Evolutionary conservation across 2,888 invertebrate species (phyloP), one percentile per base, ranked within the genome.

Genomic region (Acheta domesticus): DNA sequence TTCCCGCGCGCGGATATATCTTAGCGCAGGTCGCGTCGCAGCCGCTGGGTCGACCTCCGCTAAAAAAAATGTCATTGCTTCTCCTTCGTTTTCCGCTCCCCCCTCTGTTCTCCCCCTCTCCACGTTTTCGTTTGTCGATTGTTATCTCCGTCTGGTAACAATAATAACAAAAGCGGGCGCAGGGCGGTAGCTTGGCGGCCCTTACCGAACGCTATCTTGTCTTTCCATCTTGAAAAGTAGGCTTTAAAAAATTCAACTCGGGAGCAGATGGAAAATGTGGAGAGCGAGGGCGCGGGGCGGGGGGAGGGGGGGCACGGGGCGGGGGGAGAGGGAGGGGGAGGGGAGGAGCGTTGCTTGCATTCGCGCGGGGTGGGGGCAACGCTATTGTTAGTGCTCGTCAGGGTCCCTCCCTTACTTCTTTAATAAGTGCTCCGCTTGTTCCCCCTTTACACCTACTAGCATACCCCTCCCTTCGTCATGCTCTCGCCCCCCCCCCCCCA

Each of bases 231-330:
- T 76, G 74, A 78, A 79, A 80, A 77, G 78, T 76, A 80, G 77
- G 80, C 77, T 80, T 80, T 80, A 78, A 80, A 80, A 80, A 78
- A 78, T 80, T 80, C 80, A 80, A 78, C 77, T 49, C 73, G 23
- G 77, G 77, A 79, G 79, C 79, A 79, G 79, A 79, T 79, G 79
- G 74, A 62, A 49, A 73, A 11, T 48, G 23, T 48, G 74, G 77
- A 36, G 48, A 50, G n/a, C 50, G 20, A 48, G 48, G 77, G 49
- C 1, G 49, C 14, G 76, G 76, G 12, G 12, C 20, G 62, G 76
- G n/a, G 20, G 73, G 14, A n/a, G 48, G 62, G 76, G 76, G 16
- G 48, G 76, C 12, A 48, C 11, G 16, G n/a, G 16, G 62, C 2
- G 62, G 14, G 62, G 62, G 62, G 19, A 11, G 62, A n/a, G 62